Conservation (phyloP, 2,797 vertebrate genomes). For the Allobates femoralis region DNA sequence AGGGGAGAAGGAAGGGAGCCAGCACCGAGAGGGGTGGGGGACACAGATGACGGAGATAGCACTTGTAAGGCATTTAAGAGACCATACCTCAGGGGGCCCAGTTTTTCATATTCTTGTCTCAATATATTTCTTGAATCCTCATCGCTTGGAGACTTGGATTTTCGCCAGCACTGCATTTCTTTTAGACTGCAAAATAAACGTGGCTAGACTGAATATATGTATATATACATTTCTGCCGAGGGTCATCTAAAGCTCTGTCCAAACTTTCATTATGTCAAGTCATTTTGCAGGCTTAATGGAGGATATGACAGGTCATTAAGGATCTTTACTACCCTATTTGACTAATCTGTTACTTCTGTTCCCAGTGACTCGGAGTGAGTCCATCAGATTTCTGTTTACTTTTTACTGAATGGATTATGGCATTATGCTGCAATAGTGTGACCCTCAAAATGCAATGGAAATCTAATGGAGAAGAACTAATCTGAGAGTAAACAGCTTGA, state of each 20-base stretch:
- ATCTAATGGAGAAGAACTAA: neutral
- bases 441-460: neutral
- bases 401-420: neutral
- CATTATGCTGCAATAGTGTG: neutral
- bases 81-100: conserved; percentile 57
- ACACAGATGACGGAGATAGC: no score
- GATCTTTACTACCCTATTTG: neutral
- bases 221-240: neutral
- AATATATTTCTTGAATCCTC: conserved; percentile 54
- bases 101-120: conserved; percentile 57
- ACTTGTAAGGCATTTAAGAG: neutral
- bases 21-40: no score
- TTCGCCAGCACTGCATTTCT: conserved; percentile 55
- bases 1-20: no score
- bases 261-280: neutral
- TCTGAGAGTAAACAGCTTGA: no score
- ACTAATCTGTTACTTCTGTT: neutral
- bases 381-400: neutral
- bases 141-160: conserved; percentile 45
- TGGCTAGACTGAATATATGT: neutral
- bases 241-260: neutral
- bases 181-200: conserved; percentile 50
- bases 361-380: neutral
- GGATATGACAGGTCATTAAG: neutral
- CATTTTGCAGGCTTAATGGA: neutral